Conservation (phyloP, 1,140 invertebrate genomes). For the Oscheius sp. region DNA sequence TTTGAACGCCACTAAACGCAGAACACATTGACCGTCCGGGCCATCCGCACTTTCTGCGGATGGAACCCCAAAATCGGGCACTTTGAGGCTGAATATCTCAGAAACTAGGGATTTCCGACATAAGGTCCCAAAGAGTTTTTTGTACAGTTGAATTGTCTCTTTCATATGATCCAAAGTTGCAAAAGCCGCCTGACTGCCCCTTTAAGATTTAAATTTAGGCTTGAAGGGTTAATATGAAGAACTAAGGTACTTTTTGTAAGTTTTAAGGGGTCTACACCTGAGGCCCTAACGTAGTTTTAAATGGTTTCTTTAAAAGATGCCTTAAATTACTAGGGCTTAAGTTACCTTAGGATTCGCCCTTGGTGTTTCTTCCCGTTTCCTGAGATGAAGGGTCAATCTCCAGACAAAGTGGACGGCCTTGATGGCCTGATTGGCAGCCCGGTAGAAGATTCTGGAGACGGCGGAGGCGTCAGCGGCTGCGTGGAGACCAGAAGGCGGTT, state of each 20-base stretch:
- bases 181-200: too few species aligned
- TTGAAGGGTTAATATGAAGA: background rate
- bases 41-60: too few species aligned
- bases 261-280: background rate
- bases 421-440: background rate
- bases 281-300: background rate
- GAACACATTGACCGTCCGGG: too few species aligned
- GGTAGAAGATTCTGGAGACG: background rate
- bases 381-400: background rate
- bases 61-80: too few species aligned
- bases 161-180: too few species aligned
- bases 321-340: background rate
- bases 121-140: too few species aligned
- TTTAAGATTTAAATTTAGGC: too few species aligned
- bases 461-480: background rate
- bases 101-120: too few species aligned
- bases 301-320: background rate
- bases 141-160: too few species aligned
- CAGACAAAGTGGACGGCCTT: slow-evolving; percentile 5
- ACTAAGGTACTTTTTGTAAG: background rate
- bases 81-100: too few species aligned
- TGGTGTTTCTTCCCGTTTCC: background rate
- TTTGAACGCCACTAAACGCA: too few species aligned
- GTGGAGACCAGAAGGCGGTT: slow-evolving; percentile 3
- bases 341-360: background rate